Evolutionary conservation across 2,113 vertebrate species (phyloP).

Genomic region (Gallinago paraguaiae): DNA sequence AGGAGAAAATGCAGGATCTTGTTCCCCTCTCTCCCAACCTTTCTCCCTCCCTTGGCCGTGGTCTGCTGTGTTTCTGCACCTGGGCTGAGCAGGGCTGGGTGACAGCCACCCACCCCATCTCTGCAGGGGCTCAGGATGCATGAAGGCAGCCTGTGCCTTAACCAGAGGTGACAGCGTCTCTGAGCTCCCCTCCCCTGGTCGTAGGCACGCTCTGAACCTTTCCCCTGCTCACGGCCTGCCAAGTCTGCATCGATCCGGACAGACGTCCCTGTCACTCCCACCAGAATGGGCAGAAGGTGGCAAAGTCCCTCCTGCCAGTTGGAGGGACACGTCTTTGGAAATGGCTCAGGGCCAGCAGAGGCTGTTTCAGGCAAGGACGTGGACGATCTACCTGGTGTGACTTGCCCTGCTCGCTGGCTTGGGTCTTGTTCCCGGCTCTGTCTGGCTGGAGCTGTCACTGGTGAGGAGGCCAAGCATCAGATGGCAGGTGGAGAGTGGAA

Average conservation of each 20-base stretch:
- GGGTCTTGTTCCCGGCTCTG: background rate
- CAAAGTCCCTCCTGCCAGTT: background rate
- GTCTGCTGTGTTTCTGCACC: background rate
- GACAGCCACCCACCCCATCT: background rate
- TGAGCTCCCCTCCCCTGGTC: background rate
- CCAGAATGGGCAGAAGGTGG: background rate
- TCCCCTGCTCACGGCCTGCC: background rate
- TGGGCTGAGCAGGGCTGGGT: background rate
- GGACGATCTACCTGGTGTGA: background rate
- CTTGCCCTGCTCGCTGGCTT: background rate
- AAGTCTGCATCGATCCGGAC: background rate
- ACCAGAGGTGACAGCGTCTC: background rate
- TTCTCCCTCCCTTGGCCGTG: background rate
- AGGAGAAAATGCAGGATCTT: background rate
- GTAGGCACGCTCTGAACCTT: rapidly evolving
- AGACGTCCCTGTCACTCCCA: background rate
- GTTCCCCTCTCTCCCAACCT: background rate
- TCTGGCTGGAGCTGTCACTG: background rate
- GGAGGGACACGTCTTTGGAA: background rate
- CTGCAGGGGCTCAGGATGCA: background rate
- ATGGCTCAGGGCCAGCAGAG: background rate
- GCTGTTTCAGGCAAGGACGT: background rate
- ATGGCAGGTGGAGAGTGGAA: background rate
- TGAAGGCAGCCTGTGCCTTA: background rate
- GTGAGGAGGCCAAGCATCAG: background rate